Conservation (phyloP, 2,888 invertebrate species). For the Cheilosia urbana region DNA sequence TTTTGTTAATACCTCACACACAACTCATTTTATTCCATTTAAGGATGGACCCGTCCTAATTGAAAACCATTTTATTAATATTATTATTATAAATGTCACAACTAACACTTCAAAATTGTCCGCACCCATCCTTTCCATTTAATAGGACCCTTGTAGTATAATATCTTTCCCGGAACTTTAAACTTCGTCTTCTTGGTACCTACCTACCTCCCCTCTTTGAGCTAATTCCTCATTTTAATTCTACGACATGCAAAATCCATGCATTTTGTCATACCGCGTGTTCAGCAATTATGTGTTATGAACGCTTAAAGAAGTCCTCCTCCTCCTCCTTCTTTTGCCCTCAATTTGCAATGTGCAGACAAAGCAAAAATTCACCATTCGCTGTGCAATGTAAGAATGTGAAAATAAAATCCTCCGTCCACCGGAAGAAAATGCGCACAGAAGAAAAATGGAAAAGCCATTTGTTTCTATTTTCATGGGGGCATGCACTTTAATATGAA, state of each 20-base stretch:
- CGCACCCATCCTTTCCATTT: too few relatives aligned
- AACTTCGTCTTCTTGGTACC: not conserved
- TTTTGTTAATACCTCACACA: too few relatives aligned
- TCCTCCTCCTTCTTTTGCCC: constrained; percentile 45
- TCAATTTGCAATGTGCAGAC: constrained; percentile 45
- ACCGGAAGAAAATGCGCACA: constrained; percentile 23
- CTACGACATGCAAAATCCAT: constrained; percentile 27
- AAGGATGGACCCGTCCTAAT: too few relatives aligned
- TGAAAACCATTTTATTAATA: too few relatives aligned
- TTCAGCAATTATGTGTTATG: constrained; percentile 33
- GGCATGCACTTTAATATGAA: constrained; percentile 25
- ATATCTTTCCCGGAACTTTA: constrained; percentile 4
- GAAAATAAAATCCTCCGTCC: constrained; percentile 36
- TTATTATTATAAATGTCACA: too few relatives aligned
- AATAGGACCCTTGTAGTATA: not conserved
- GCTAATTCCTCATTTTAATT: constrained; percentile 45
- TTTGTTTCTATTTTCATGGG: constrained; percentile 24
- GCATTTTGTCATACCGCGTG: constrained; percentile 36
- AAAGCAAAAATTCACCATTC: constrained; percentile 27
- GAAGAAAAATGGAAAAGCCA: constrained; percentile 22
- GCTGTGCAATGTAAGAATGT: constrained; percentile 13
- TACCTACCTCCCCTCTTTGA: not conserved
- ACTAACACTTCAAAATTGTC: too few relatives aligned
- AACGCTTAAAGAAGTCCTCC: constrained; percentile 27
- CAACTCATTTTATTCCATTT: too few relatives aligned